phyloP scores from a whole-genome alignment of 2,888 invertebrate species.

The Coenonympha arcania region DNA sequence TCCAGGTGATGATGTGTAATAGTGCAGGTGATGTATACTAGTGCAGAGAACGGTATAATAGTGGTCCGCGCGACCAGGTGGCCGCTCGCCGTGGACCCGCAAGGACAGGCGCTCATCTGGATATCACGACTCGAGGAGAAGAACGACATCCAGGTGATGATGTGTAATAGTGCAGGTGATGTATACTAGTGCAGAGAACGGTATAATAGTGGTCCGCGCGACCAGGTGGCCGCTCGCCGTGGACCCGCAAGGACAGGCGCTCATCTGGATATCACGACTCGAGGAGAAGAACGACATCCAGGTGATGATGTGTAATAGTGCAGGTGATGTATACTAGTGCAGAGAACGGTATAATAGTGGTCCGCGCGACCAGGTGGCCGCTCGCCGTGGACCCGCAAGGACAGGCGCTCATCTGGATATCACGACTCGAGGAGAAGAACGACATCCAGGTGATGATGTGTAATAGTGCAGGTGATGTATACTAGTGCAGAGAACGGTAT shows the following conservation, averaged over 20 bases:
- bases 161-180: neutral
- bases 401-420: slow-evolving; percentile 93
- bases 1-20: slow-evolving; percentile 50
- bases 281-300: slow-evolving; percentile 77
- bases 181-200: too few relatives aligned
- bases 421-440: slow-evolving; percentile 80
- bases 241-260: slow-evolving; percentile 92
- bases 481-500: too few relatives aligned
- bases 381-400: too few relatives aligned
- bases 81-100: slow-evolving; percentile 93
- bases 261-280: slow-evolving; percentile 90
- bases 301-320: slow-evolving; percentile 34
- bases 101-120: slow-evolving; percentile 92
- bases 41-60: slow-evolving; percentile 94
- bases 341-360: too few relatives aligned
- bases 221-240: slow-evolving; percentile 90
- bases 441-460: too few relatives aligned
- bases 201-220: slow-evolving; percentile 86
- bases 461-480: slow-evolving; percentile 82
- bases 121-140: slow-evolving; percentile 83
- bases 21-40: too few relatives aligned
- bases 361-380: too few relatives aligned
- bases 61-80: slow-evolving; percentile 84
- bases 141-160: slow-evolving; percentile 70
- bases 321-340: too few relatives aligned